These are phyloP conservation scores for Sinella curviseta DNA, from an alignment of 1,140 invertebrate genomes.

Conservation along the genomic window DNA sequence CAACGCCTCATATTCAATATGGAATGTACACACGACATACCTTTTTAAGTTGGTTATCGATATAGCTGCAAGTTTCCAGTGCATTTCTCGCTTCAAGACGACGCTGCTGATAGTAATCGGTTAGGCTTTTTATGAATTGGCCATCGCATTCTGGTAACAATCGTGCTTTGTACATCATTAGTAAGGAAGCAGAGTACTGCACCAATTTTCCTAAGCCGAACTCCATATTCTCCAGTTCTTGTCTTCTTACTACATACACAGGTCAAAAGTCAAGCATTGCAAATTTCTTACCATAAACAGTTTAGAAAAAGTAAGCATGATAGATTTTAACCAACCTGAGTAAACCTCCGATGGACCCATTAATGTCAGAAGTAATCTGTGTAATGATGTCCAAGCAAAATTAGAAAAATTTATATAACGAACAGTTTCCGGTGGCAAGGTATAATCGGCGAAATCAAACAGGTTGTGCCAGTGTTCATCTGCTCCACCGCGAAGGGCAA, in stretches of 20 bases:
- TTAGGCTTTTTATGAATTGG: background rate
- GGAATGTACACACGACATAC: conserved; percentile 25
- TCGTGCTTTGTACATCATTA: conserved; percentile 44
- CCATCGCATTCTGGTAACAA: conserved; percentile 37
- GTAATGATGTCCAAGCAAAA: conserved; percentile 42
- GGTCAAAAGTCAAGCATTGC: background rate
- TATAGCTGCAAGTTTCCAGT: conserved; percentile 30
- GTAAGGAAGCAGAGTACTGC: conserved; percentile 42
- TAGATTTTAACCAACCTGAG: conserved; percentile 20
- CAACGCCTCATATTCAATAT: no score
- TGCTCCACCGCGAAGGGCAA: conserved; percentile 24
- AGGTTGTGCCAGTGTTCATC: conserved; percentile 43
- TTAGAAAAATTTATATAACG: conserved; percentile 45
- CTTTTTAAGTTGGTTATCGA: conserved; percentile 35
- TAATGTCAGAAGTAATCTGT: conserved; percentile 32
- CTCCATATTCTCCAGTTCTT: conserved; percentile 30
- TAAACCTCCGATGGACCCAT: conserved; percentile 40
- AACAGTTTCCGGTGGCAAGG: conserved; percentile 40
- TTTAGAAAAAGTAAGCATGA: background rate
- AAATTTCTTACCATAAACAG: background rate
- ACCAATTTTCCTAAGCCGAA: conserved; percentile 44
- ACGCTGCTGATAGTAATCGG: conserved; percentile 22
- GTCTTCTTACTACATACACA: background rate
- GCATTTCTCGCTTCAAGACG: conserved; percentile 28
- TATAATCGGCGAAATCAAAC: conserved; percentile 23